Evolutionary conservation across 2,797 vertebrate species (phyloP).

Genomic region (Petrocephalus sullivani): DNA sequence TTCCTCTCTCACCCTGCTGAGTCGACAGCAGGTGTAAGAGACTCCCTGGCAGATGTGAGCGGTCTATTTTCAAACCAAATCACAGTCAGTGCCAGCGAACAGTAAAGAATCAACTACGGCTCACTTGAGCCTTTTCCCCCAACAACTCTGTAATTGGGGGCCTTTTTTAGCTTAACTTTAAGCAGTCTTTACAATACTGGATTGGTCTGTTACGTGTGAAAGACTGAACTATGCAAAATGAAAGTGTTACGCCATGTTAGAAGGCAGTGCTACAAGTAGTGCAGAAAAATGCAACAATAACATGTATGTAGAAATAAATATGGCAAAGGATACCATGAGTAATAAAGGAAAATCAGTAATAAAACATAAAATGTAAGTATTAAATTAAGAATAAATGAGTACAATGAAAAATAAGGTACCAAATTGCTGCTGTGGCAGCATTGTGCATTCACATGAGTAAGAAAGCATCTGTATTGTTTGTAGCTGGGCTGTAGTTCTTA

Average conservation of each 20-base stretch:
- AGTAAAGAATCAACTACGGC: not conserved
- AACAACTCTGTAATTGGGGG: not conserved
- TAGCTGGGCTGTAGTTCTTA: not conserved
- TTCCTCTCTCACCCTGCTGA: constrained; percentile 6
- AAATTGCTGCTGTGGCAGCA: not conserved
- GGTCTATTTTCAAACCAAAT: not conserved
- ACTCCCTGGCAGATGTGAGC: constrained; percentile 12
- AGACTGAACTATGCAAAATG: not conserved
- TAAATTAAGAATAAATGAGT: not conserved
- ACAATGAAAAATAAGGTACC: not conserved
- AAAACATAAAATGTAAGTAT: not conserved
- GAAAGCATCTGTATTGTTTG: not conserved
- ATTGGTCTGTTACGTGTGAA: not conserved
- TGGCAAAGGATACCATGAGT: not conserved
- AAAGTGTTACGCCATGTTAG: not conserved
- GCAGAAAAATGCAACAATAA: not conserved
- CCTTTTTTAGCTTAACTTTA: not conserved
- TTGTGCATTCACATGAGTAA: not conserved
- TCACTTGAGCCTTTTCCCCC: not conserved
- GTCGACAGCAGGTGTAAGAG: constrained; percentile 20
- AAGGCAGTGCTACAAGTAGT: not conserved
- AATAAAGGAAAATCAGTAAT: not conserved
- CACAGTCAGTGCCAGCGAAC: not conserved
- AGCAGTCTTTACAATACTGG: not conserved
- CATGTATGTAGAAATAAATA: not conserved